phyloP scores from a whole-genome alignment of 2,888 invertebrate species.

The Drosophila siamana region DNA sequence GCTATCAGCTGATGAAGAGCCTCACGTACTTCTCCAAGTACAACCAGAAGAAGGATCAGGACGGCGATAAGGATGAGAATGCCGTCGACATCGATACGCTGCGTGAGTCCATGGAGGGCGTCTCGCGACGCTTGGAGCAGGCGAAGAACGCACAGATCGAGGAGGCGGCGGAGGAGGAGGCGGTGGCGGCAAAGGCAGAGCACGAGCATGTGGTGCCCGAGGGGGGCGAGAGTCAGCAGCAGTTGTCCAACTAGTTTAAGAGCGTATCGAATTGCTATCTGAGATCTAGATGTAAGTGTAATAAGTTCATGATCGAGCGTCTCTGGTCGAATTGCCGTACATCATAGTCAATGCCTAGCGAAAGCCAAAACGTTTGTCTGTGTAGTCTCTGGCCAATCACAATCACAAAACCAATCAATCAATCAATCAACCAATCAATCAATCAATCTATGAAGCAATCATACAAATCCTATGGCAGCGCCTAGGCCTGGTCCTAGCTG shows the following conservation, averaged over 20 bases:
- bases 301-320: conserved; percentile 72
- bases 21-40: conserved; percentile 95
- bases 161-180: conserved; percentile 8
- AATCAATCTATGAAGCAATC: conserved; percentile 4
- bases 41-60: conserved; percentile 85
- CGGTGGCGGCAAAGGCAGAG: conserved; percentile 53
- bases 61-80: conserved; percentile 67
- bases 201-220: conserved; percentile 68
- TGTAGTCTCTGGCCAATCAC: conserved; percentile 62
- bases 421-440: conserved; percentile 6
- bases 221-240: conserved; percentile 59
- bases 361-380: conserved; percentile 62
- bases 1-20: conserved; percentile 96
- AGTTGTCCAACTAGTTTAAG: conserved; percentile 63
- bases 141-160: conserved; percentile 46
- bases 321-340: conserved; percentile 74
- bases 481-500: conserved; percentile 44
- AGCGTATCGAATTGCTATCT: conserved; percentile 64
- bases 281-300: conserved; percentile 76
- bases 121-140: conserved; percentile 62
- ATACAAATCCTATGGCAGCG: conserved; percentile 48
- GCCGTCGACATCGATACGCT: conserved; percentile 77
- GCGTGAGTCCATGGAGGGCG: conserved; percentile 79
- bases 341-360: conserved; percentile 75
- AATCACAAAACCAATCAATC: conserved; percentile 2